Base-by-base conservation (phyloP, 2,797 vertebrate species). In the Myripristis jacobus region DNA sequence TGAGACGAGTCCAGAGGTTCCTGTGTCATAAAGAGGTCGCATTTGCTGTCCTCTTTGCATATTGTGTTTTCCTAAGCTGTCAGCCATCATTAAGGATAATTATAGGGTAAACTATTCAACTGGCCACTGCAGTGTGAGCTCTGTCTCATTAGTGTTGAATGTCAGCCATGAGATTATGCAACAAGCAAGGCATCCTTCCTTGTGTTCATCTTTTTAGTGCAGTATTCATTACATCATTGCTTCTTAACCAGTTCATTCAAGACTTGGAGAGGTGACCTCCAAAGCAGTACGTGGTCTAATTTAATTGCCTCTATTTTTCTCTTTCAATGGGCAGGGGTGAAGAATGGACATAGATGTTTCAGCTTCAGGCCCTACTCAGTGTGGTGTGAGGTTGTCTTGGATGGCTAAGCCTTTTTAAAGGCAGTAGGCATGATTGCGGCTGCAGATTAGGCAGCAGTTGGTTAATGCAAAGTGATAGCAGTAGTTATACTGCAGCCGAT, bases 121-220 rank as follows among this genome's bases (percentile, higher is more conserved):
- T 31, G 47, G 54, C 21, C 56, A n/a, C 50, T 41, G 21, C 31
- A 16, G 31, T 65, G 41, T 64, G 62, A 18, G 22, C 55, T 55
- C 65, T 64, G 36, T 58, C 78, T 87, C 79, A 82, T 88, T 83
- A 88, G 72, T 25, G 56, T 52, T 76, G 73, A 76, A 19, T 24
- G 18, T 66, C 22, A 53, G 53, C 78, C 54, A 62, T 27, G 50
- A 51, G 31, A 52, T 92, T 93, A 87, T 21, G 41, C 50, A 92
- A 93, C 79, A 60, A 46, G 38, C 44, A 34, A 27, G 57, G 31
- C 55, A 54, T 34, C 21, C n/a, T 43, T 76, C n/a, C 38, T 65
- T 22, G n/a, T 64, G 9, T 74, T 67, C 31, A 65, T 54, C 31
- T 18, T 58, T 10, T 79, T 52, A 50, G 22, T 15, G 16, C 53